Evolutionary conservation across 2,113 vertebrate species (phyloP), one percentile per base, ranked within the genome.

Genomic region (Coptodon bakossiorum): DNA sequence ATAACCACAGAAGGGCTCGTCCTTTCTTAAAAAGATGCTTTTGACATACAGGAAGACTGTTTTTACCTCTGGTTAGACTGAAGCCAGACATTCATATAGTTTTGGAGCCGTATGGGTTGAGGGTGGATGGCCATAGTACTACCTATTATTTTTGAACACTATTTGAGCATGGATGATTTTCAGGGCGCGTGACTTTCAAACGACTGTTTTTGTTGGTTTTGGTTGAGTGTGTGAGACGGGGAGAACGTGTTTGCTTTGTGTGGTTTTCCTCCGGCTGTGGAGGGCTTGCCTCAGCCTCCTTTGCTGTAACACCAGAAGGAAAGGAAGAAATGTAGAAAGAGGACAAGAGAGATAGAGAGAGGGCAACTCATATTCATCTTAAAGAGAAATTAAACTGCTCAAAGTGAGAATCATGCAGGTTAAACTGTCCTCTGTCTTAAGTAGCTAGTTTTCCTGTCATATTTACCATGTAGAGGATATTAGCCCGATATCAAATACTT

Each of bases 211-310:
- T 83, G 86, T 89, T 91, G 91, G 89, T 92, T 92, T 88, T 56
- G 85, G 80, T 94, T 71, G 59, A 89, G 82, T 40, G 73, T 90
- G 86, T 29, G 80, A 86, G 59, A 84, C 22, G 80, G 85, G 61
- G 57, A 40, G 81, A 83, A 68, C 5, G 76, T 89, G 93, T 94
- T 94, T 94, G 82, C 71, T 84, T 92, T 92, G 76, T 88, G 94
- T 88, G 93, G 93, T 93, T 94, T 94, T 93, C 90, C 88, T 87
- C 80, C 3, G 36, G 73, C 87, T 90, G 81, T 66, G 82, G 48
- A 92, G 80, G 80, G 73, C 83, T 90, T 17, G 50, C 85, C 84
- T 93, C 86, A 53, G 87, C n/a, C 80, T 93, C 76, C 71, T 82
- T 85, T 81, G 53, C 82, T 71, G n/a, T 88, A 83, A 78, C 73